Evolutionary conservation across 1,140 invertebrate species (phyloP).

Genomic region (Stenopsyche tienmushanensis): DNA sequence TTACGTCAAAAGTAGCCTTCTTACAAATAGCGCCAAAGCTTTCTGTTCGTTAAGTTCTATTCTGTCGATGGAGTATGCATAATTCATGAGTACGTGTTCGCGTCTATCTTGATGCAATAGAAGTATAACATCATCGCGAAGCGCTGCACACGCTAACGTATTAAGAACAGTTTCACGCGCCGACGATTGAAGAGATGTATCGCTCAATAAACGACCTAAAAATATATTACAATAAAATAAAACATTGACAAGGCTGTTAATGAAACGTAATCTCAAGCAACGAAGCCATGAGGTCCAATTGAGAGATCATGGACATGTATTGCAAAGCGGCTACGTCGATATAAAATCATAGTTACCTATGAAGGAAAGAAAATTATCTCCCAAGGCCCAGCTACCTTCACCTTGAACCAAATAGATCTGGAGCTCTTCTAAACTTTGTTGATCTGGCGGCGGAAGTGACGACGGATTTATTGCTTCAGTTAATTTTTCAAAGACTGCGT

Average conservation of each 20-base stretch:
- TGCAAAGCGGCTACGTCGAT: neutral
- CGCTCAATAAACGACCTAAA: constrained; percentile 67
- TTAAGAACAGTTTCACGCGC: constrained; percentile 66
- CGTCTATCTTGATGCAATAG: constrained; percentile 86
- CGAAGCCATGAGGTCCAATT: no score
- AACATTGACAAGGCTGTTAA: neutral
- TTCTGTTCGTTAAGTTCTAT: constrained; percentile 75
- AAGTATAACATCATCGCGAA: constrained; percentile 88
- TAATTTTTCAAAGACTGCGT: constrained; percentile 47
- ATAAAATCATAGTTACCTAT: constrained; percentile 61
- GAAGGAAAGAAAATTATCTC: constrained; percentile 82
- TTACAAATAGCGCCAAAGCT: constrained; percentile 78
- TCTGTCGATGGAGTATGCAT: constrained; percentile 79
- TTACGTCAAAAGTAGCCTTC: no score
- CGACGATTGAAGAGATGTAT: constrained; percentile 59
- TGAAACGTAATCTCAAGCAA: neutral
- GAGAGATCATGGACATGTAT: no score
- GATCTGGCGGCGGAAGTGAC: constrained; percentile 62
- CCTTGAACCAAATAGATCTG: constrained; percentile 84
- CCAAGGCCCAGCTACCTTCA: constrained; percentile 88
- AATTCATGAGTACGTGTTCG: constrained; percentile 88
- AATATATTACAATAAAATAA: constrained; percentile 19
- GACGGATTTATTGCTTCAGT: constrained; percentile 44
- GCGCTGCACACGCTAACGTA: constrained; percentile 70
- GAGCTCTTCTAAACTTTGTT: constrained; percentile 73